Percentiles rank a stretch among this genome's conserved stretches.
phyloP scores from a whole-genome alignment of 1,140 invertebrate genomes.

The Augochlora pura region DNA sequence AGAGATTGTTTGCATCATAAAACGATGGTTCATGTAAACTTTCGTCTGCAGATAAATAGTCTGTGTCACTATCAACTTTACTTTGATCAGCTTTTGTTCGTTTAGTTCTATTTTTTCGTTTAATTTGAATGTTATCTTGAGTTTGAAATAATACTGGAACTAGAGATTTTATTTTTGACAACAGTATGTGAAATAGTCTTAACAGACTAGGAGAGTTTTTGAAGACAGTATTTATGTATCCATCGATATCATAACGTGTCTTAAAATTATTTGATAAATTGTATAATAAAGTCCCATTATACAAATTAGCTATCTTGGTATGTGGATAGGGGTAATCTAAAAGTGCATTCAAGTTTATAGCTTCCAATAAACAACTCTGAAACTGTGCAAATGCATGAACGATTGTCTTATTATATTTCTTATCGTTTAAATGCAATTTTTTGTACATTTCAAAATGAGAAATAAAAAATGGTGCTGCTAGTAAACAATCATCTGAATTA shows the following conservation, averaged over 20 bases:
- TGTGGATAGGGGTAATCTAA: conserved; percentile 81
- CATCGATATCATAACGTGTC: conserved; percentile 78
- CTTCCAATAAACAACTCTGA: conserved; percentile 84
- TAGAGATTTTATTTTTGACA: conserved; percentile 51
- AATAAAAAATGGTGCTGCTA: conserved; percentile 82
- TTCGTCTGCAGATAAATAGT: conserved; percentile 20
- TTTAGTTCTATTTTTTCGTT: conserved; percentile 38
- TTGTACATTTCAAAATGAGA: conserved; percentile 84
- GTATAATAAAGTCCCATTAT: conserved; percentile 88
- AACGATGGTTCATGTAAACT: conserved; percentile 36
- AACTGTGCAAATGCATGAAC: conserved; percentile 87
- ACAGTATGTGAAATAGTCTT: conserved; percentile 71
- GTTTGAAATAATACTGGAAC: conserved; percentile 32
- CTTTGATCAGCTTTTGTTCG: not conserved
- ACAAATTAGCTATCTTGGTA: conserved; percentile 82
- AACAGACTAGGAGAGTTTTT: conserved; percentile 79
- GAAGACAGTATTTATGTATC: conserved; percentile 80
- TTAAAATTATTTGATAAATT: conserved; percentile 84
- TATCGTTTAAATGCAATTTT: conserved; percentile 82
- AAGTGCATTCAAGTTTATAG: conserved; percentile 84
- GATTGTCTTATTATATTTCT: conserved; percentile 82
- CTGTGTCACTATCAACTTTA: conserved; percentile 27
- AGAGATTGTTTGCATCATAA: conserved; percentile 67
- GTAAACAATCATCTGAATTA: conserved; percentile 82
- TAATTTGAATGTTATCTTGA: conserved; percentile 28